Percentiles rank a stretch among this genome's conserved stretches.
Evolutionary conservation across 2,797 vertebrate genomes (phyloP).

Genomic region (Anas acuta): DNA sequence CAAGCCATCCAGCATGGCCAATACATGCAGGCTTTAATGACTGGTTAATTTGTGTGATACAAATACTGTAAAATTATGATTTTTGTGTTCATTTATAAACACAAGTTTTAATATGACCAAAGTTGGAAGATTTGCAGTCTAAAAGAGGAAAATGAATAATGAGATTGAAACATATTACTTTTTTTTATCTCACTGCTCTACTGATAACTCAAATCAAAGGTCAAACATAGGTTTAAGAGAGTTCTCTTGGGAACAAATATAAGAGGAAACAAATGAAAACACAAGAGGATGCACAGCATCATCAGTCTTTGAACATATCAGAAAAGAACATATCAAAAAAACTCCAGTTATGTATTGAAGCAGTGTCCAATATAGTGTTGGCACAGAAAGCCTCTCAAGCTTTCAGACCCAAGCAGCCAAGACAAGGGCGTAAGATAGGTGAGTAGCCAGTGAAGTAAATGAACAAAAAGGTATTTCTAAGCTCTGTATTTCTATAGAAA

Average conservation of each 20-base stretch:
- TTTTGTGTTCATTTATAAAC: background rate
- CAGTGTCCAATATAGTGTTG: background rate
- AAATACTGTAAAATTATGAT: conserved; percentile 16
- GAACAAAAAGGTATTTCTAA: background rate
- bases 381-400: background rate
- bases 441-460: conserved; percentile 1
- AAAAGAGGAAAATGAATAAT: conserved; percentile 1
- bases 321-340: background rate
- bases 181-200: background rate
- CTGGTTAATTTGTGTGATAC: background rate
- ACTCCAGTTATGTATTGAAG: background rate
- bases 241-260: background rate
- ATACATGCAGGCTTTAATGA: background rate
- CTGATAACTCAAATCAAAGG: background rate
- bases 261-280: conserved; percentile 19
- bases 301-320: background rate
- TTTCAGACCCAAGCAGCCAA: conserved; percentile 7
- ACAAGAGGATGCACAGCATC: background rate
- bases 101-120: background rate
- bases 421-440: background rate
- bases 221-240: background rate
- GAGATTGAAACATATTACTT: background rate
- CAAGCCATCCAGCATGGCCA: background rate
- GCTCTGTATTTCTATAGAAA: background rate
- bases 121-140: background rate